Evolutionary conservation across 2,113 vertebrate genomes (phyloP).

Genomic region (Xenopus tropicalis): DNA sequence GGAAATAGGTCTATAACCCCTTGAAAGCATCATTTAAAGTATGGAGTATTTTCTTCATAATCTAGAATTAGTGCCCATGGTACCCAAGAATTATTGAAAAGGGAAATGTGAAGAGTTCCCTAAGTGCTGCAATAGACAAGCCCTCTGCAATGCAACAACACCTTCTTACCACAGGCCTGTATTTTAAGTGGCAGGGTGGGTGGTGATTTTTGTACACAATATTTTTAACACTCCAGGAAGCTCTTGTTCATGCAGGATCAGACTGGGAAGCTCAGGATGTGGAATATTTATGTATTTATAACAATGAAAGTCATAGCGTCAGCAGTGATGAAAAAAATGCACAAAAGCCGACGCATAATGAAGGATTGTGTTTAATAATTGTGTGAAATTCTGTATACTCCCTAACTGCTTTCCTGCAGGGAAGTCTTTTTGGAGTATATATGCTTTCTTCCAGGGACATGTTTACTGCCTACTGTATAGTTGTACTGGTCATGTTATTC

Average conservation of each 20-base stretch:
- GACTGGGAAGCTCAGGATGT: constrained; percentile 21
- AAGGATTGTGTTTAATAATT: not conserved
- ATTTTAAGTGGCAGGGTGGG: not conserved
- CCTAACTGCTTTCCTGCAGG: not conserved
- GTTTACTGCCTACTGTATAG: constrained; percentile 12
- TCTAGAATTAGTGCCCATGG: too few relatives aligned
- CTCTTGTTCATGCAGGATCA: not conserved
- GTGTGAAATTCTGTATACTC: not conserved
- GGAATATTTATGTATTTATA: constrained; percentile 33
- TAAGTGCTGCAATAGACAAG: constrained; percentile 21
- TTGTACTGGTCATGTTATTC: constrained; percentile 1
- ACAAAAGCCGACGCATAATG: constrained; percentile 21
- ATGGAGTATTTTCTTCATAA: too few relatives aligned
- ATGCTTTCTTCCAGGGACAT: not conserved
- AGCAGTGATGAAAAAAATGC: not conserved
- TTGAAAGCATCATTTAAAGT: too few relatives aligned
- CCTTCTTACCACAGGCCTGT: not conserved
- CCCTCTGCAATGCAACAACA: constrained; percentile 26
- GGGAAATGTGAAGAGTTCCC: not conserved
- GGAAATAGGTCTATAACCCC: not conserved
- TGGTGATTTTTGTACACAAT: constrained; percentile 5
- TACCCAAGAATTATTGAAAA: too few relatives aligned
- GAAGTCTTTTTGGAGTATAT: not conserved
- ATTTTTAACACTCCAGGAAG: constrained; percentile 7
- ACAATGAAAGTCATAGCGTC: not conserved